Conservation (phyloP, 2,797 vertebrate genomes). For the Leptodactylus fallax region DNA sequence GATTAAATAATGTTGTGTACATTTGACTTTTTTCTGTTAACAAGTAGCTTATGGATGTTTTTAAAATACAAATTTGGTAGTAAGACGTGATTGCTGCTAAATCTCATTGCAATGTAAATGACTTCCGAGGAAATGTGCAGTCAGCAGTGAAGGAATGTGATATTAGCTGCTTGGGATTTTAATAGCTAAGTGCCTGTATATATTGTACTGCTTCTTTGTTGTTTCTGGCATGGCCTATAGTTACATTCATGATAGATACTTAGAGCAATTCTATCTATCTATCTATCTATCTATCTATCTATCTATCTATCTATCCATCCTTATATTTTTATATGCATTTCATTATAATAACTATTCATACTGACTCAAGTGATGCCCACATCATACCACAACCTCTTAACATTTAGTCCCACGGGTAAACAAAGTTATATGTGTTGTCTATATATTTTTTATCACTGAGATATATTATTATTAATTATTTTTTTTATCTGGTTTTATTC, state of each 20-base stretch:
- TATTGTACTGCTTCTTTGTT: background rate
- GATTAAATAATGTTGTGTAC: slow-evolving; percentile 60
- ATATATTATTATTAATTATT: too few species aligned
- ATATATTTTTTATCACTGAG: too few species aligned
- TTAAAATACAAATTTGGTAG: slow-evolving; percentile 58
- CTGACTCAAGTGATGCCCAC: too few species aligned
- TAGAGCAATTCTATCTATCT: background rate
- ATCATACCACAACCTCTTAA: too few species aligned
- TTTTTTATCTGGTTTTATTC: too few species aligned
- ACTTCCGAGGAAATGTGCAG: slow-evolving; percentile 49
- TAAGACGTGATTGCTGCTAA: slow-evolving; percentile 56
- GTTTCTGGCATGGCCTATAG: background rate
- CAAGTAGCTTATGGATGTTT: slow-evolving; percentile 63
- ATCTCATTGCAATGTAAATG: slow-evolving; percentile 62
- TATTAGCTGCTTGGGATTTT: slow-evolving; percentile 31
- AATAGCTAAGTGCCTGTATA: slow-evolving; percentile 1
- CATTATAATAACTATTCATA: too few species aligned
- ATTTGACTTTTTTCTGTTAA: slow-evolving; percentile 52
- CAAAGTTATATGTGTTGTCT: too few species aligned
- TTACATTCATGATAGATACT: too few species aligned
- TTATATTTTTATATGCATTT: background rate
- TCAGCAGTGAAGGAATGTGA: slow-evolving; percentile 35
- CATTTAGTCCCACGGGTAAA: too few species aligned
- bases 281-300: slow-evolving; percentile 15
- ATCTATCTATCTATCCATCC: background rate